These are phyloP conservation scores for Acleris laterana DNA, from an alignment of 2,888 invertebrate species.

Conservation along the genomic window DNA sequence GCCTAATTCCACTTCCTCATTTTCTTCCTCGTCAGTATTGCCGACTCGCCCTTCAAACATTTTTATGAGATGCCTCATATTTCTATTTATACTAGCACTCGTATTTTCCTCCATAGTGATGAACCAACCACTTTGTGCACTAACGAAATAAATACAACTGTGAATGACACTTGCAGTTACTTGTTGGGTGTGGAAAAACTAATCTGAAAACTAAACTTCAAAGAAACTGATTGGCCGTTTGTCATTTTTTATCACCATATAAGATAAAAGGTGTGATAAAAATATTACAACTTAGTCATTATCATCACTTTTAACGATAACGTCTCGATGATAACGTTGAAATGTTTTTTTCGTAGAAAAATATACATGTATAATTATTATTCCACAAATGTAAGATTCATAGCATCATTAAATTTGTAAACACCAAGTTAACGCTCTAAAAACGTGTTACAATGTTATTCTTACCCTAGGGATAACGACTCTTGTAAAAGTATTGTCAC, in stretches of 20 bases:
- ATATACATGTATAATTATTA: too few species aligned
- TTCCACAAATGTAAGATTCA: too few species aligned
- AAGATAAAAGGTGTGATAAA: slow-evolving; percentile 64
- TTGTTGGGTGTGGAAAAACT: slow-evolving; percentile 8
- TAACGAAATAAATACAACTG: slow-evolving; percentile 1
- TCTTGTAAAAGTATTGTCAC: too few species aligned
- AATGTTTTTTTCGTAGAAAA: not conserved
- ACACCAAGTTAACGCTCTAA: too few species aligned
- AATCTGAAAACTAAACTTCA: slow-evolving; percentile 13
- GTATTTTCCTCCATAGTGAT: slow-evolving; percentile 53
- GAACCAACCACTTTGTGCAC: slow-evolving; percentile 25
- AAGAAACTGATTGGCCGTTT: slow-evolving; percentile 17
- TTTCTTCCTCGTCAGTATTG: slow-evolving; percentile 50
- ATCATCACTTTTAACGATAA: slow-evolving; percentile 23
- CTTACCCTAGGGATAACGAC: too few species aligned
- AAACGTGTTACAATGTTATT: too few species aligned
- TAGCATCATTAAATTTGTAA: too few species aligned
- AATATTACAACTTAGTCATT: slow-evolving; percentile 29
- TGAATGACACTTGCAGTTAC: not conserved
- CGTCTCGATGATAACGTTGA: slow-evolving; percentile 4
- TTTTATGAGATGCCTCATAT: slow-evolving; percentile 68
- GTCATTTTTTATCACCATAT: slow-evolving; percentile 57
- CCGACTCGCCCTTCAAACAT: slow-evolving; percentile 67
- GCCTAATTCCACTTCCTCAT: slow-evolving; percentile 47
- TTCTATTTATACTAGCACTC: slow-evolving; percentile 52